phyloP scores from a whole-genome alignment of 2,113 vertebrate species.

The Saccopteryx bilineata region DNA sequence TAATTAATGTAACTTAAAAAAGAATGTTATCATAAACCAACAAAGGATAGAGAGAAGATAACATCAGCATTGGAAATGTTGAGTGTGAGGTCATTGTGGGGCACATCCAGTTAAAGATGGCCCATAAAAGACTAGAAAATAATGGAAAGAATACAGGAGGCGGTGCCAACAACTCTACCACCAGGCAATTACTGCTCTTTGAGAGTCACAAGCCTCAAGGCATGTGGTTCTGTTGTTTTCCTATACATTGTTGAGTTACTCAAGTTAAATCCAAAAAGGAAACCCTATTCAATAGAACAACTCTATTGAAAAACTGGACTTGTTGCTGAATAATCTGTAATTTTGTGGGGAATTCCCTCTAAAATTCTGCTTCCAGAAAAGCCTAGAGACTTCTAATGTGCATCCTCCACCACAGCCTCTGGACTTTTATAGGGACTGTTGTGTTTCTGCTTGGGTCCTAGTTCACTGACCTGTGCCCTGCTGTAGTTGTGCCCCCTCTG shows the following conservation, averaged over 20 bases:
- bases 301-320: not conserved
- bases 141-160: not conserved
- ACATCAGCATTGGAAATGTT: not conserved
- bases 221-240: not conserved
- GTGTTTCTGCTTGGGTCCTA: not conserved
- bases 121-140: not conserved
- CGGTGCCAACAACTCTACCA: not conserved
- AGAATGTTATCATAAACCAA: slow-evolving; percentile 65
- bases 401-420: not conserved
- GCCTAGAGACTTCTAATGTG: not conserved
- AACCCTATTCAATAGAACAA: not conserved
- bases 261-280: slow-evolving; percentile 37
- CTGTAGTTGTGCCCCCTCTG: not conserved
- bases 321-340: not conserved
- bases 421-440: accelerated
- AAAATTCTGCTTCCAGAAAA: not conserved
- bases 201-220: not conserved
- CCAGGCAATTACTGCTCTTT: not conserved
- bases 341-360: not conserved
- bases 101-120: not conserved
- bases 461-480: not conserved
- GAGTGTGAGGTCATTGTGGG: slow-evolving; percentile 18
- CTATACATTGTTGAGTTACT: not conserved
- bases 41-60: slow-evolving; percentile 29
- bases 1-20: slow-evolving; percentile 65